These are phyloP conservation scores for Zelleria hepariella DNA, from an alignment of 2,888 invertebrate genomes.

Conservation along the genomic window DNA sequence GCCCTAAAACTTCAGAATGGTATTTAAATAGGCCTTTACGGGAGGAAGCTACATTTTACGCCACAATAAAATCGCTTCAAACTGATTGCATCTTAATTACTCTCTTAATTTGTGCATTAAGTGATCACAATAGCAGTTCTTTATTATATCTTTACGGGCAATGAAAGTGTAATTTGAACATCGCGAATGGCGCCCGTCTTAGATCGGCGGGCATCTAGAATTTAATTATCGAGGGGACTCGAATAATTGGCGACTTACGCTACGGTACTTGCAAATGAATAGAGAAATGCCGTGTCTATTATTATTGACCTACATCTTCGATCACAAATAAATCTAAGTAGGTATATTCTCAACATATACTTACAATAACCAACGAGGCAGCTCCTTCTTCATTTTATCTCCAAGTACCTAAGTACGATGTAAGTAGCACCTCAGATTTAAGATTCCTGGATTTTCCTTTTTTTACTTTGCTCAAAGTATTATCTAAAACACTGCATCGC, in stretches of 20 bases:
- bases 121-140: slow-evolving; percentile 25
- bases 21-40: no score
- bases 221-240: slow-evolving; percentile 62
- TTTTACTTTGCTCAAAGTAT: no score
- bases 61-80: not conserved
- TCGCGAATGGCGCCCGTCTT: slow-evolving; percentile 61
- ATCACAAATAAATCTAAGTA: not conserved
- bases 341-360: not conserved
- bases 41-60: not conserved
- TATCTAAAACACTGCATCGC: no score
- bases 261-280: slow-evolving; percentile 64
- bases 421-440: no score
- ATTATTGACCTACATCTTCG: not conserved
- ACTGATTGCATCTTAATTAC: not conserved
- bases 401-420: no score
- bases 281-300: slow-evolving; percentile 21
- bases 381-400: no score
- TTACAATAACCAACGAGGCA: not conserved
- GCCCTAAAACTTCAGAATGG: slow-evolving; percentile 3
- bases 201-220: slow-evolving; percentile 63
- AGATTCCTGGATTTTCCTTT: no score
- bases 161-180: slow-evolving; percentile 61
- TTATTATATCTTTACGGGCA: slow-evolving; percentile 46
- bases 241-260: slow-evolving; percentile 62
- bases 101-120: slow-evolving; percentile 10